These are phyloP conservation scores for Carabus problematicus DNA, from an alignment of 2,888 invertebrate species.

Conservation along the genomic window DNA sequence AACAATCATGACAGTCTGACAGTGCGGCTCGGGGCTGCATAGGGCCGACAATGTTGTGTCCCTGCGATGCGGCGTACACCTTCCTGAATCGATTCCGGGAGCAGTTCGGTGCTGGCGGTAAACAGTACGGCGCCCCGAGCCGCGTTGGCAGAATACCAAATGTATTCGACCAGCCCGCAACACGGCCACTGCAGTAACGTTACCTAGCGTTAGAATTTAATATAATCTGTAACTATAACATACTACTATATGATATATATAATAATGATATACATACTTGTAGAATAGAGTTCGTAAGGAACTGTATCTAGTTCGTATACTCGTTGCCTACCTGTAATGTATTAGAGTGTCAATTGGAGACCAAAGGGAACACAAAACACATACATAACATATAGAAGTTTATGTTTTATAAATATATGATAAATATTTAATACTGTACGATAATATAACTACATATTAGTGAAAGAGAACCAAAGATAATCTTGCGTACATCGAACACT, in stretches of 20 bases:
- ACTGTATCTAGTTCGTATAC: conserved; percentile 33
- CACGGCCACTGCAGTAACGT: conserved; percentile 39
- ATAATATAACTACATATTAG: background rate
- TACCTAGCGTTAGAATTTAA: conserved; percentile 9
- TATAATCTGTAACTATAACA: conserved; percentile 2
- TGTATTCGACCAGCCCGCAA: conserved; percentile 42
- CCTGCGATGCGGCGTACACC: conserved; percentile 14
- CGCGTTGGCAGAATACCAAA: conserved; percentile 41
- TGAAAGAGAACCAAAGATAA: conserved; percentile 33
- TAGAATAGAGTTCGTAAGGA: conserved; percentile 27
- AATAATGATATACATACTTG: conserved; percentile 18
- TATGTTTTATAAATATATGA: conserved; percentile 29
- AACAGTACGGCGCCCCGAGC: conserved; percentile 22
- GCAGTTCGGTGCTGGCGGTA: conserved; percentile 1
- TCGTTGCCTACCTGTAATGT: conserved; percentile 41
- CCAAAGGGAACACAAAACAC: conserved; percentile 38
- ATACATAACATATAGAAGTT: conserved; percentile 10
- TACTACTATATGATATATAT: conserved; percentile 1
- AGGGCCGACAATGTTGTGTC: background rate
- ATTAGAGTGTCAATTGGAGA: conserved; percentile 40
- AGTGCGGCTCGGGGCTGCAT: conserved; percentile 12
- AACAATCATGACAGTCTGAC: conserved; percentile 41
- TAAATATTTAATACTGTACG: conserved; percentile 17
- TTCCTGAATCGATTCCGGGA: conserved; percentile 34
- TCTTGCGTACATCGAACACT: conserved; percentile 34